phyloP scores from a whole-genome alignment of 2,113 vertebrate species.

The Azemiops feae region DNA sequence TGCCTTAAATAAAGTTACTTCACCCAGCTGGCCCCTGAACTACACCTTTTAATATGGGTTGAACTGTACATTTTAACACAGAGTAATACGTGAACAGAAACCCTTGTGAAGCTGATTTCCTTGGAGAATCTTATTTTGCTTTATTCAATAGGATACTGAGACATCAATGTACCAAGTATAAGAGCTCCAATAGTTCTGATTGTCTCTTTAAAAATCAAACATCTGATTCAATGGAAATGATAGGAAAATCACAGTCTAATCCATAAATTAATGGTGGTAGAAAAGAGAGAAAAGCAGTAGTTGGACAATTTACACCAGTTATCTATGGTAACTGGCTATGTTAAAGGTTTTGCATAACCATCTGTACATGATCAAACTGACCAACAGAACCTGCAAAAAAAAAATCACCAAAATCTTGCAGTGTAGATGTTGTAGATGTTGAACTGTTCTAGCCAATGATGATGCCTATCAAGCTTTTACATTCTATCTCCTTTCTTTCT shows the following conservation, averaged over 20 bases:
- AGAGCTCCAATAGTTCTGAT: neutral
- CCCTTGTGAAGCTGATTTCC: neutral
- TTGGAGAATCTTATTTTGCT: neutral
- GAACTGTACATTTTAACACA: accelerated
- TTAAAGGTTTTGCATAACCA: neutral
- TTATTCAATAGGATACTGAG: neutral
- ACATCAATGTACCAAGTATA: neutral
- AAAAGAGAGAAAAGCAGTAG: neutral
- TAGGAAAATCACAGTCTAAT: neutral
- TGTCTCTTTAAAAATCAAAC: neutral
- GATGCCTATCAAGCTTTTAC: neutral
- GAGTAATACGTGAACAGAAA: neutral
- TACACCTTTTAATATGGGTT: neutral
- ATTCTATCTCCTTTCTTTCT: neutral
- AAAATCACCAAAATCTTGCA: neutral
- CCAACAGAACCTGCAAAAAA: neutral
- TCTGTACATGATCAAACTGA: neutral
- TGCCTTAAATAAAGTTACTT: slow-evolving; percentile 78
- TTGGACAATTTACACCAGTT: neutral
- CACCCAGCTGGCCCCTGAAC: slow-evolving; percentile 45
- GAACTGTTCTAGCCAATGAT: neutral
- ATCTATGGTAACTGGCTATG: neutral
- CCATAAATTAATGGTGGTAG: neutral
- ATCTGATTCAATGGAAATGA: neutral
- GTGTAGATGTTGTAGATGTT: neutral